Conservation (phyloP, 2,888 invertebrate genomes). For the Miltochrista miniata region DNA sequence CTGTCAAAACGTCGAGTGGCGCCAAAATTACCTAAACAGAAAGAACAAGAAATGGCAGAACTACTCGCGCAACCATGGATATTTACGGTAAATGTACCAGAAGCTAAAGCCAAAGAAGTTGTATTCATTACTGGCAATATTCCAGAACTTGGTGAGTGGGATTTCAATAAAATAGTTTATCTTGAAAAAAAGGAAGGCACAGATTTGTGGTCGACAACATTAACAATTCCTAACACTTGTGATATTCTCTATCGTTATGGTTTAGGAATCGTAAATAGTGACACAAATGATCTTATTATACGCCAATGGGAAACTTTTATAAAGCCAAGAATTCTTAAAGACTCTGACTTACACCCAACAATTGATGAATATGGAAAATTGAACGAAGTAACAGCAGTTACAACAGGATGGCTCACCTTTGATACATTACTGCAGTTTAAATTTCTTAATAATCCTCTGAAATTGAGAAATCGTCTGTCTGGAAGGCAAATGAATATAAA, state of each 20-base stretch:
- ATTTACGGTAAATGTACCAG: constrained; percentile 77
- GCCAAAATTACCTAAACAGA: constrained; percentile 56
- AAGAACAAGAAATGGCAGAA: constrained; percentile 44
- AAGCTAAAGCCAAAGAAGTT: constrained; percentile 84
- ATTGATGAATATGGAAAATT: constrained; percentile 88
- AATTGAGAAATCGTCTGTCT: constrained; percentile 88
- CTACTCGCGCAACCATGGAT: constrained; percentile 61
- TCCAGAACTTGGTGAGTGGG: constrained; percentile 88
- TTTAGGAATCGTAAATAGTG: constrained; percentile 87
- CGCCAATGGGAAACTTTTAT: constrained; percentile 92
- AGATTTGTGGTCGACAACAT: constrained; percentile 85
- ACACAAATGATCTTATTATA: constrained; percentile 84
- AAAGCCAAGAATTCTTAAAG: constrained; percentile 85
- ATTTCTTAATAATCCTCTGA: constrained; percentile 90
- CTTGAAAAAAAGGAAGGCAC: constrained; percentile 74
- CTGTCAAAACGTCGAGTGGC: constrained; percentile 51
- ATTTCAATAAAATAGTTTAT: constrained; percentile 82
- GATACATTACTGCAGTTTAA: constrained; percentile 94
- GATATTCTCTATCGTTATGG: constrained; percentile 90
- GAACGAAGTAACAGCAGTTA: constrained; percentile 82
- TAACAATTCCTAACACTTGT: constrained; percentile 86
- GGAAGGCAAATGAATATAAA: constrained; percentile 88
- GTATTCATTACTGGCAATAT: constrained; percentile 89
- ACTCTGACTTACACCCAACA: constrained; percentile 66
- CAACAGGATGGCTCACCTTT: constrained; percentile 92